A percentile compares a stretch with the other conserved stretches of the same genome.
Conservation (phyloP, 2,113 vertebrate species). For the Castor canadensis region DNA sequence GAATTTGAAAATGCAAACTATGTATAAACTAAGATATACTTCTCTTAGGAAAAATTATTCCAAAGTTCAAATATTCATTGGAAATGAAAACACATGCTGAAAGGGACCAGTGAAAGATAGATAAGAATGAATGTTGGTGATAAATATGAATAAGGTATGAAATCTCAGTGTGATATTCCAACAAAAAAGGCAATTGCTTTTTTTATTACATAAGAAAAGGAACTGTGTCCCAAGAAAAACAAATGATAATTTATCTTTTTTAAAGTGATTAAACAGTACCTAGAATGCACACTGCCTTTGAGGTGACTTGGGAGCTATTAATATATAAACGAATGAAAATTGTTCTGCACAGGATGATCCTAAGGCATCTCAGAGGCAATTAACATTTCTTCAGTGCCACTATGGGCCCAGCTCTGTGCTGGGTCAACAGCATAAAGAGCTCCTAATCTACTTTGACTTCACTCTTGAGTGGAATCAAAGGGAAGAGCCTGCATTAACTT, state of each 20-base stretch:
- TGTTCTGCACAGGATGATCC: background rate
- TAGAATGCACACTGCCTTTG: background rate
- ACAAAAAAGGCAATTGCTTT: slow-evolving; percentile 35
- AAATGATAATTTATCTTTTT: slow-evolving; percentile 59
- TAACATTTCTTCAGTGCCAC: background rate
- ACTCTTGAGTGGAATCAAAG: background rate
- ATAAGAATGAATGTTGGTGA: slow-evolving; percentile 57
- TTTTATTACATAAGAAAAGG: slow-evolving; percentile 57
- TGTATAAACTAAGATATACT: slow-evolving; percentile 44
- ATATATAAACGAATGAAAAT: background rate
- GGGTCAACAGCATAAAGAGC: background rate
- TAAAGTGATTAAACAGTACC: slow-evolving; percentile 33
- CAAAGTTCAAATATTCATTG: slow-evolving; percentile 49
- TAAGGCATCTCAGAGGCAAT: background rate
- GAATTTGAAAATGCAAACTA: slow-evolving; percentile 27
- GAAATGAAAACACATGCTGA: slow-evolving; percentile 51
- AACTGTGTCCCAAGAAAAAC: background rate
- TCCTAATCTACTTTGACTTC: slow-evolving; percentile 9
- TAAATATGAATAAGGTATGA: slow-evolving; percentile 56
- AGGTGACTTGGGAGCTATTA: slow-evolving; percentile 30
- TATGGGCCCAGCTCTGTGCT: background rate
- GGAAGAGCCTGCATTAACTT: background rate
- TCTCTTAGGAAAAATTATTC: slow-evolving; percentile 54
- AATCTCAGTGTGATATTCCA: slow-evolving; percentile 19
- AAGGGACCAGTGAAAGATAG: slow-evolving; percentile 14